A percentile compares a stretch with the other conserved stretches of the same genome.
These are phyloP conservation scores for Loriculus beryllinus DNA, from an alignment of 2,797 vertebrate genomes.

Conservation along the genomic window DNA sequence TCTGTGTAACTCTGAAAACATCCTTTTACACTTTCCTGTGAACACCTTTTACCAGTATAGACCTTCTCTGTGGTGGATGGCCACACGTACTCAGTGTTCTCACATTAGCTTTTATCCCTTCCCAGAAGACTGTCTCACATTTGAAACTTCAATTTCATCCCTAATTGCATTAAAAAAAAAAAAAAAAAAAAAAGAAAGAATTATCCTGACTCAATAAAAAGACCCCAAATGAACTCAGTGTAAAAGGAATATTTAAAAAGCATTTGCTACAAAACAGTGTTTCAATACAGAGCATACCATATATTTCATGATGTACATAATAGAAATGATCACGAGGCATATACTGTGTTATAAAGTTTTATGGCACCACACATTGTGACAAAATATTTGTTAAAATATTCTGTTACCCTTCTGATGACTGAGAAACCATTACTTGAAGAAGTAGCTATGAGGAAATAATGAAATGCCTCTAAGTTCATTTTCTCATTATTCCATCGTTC, in stretches of 20 bases:
- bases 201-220: not conserved
- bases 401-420: not conserved
- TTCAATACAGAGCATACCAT: not conserved
- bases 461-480: not conserved
- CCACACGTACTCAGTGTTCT: not conserved
- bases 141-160: not conserved
- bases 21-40: not conserved
- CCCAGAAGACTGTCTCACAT: not conserved
- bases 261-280: not conserved
- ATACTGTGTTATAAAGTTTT: not conserved
- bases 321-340: not conserved
- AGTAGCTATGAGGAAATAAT: not conserved
- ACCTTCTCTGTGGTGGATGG: not conserved
- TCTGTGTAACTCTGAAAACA: too few species aligned
- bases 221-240: not conserved
- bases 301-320: not conserved
- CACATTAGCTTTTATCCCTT: not conserved
- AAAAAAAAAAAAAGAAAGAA: rapidly evolving
- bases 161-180: not conserved
- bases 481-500: not conserved
- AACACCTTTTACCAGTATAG: not conserved
- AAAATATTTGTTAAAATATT: not conserved
- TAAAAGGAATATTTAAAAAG: not conserved
- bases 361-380: not conserved
- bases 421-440: not conserved